These are phyloP conservation scores for Halichoerus grypus DNA, from an alignment of 2,113 vertebrate genomes.

Conservation along the genomic window DNA sequence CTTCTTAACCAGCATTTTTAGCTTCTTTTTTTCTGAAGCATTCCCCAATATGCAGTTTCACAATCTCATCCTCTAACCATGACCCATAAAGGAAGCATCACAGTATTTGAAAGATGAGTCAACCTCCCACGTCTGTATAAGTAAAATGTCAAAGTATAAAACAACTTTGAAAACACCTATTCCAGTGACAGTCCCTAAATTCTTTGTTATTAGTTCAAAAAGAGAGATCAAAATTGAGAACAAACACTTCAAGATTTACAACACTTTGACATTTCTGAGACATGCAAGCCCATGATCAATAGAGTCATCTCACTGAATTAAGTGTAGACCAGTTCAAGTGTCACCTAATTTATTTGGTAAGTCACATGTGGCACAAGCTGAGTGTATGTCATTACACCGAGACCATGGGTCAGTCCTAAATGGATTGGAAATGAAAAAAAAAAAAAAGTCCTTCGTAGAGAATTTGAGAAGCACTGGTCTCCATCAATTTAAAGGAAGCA, in stretches of 20 bases:
- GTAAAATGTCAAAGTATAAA: slow-evolving; percentile 7
- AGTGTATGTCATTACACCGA: not conserved
- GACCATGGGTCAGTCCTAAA: not conserved
- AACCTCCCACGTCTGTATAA: not conserved
- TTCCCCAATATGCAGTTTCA: not conserved
- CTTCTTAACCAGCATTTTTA: not conserved
- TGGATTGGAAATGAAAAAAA: not conserved
- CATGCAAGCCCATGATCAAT: not conserved
- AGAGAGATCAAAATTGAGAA: not conserved
- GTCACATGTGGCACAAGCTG: not conserved
- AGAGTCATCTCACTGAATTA: not conserved
- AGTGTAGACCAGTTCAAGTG: not conserved
- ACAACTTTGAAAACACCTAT: not conserved
- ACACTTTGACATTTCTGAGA: not conserved
- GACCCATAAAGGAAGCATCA: not conserved
- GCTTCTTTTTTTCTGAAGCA: not conserved
- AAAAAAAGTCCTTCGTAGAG: not conserved
- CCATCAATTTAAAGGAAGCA: not conserved
- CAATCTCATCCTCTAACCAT: not conserved
- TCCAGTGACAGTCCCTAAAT: not conserved
- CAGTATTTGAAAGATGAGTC: not conserved
- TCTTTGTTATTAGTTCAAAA: not conserved
- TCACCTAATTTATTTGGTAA: not conserved
- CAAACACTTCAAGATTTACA: not conserved
- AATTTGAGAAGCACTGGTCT: not conserved